A percentile compares a stretch with the other conserved stretches of the same genome.
Evolutionary conservation across 2,888 invertebrate species (phyloP).

Genomic region (Lymantria monacha): DNA sequence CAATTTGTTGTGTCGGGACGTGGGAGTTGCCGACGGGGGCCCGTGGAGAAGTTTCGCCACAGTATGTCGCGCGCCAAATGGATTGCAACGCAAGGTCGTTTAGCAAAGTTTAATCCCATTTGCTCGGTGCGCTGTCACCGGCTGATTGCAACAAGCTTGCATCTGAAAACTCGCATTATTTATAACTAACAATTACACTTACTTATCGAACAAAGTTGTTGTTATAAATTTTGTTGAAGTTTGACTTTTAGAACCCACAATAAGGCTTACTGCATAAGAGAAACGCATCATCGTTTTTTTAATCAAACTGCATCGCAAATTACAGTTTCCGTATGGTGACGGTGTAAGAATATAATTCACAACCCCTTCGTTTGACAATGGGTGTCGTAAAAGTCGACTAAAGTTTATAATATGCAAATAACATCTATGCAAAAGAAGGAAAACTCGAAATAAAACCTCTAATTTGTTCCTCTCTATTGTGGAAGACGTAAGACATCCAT

Average conservation of each 20-base stretch:
- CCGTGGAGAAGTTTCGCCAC: slow-evolving; percentile 56
- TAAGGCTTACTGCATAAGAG: no score
- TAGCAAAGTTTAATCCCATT: slow-evolving; percentile 78
- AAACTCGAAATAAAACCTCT: no score
- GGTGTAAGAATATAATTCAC: no score
- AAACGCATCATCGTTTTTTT: no score
- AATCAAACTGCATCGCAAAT: no score
- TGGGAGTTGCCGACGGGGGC: slow-evolving; percentile 14
- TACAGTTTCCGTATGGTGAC: no score
- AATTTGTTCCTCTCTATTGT: no score
- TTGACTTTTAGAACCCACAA: slow-evolving; percentile 7
- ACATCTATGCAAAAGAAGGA: no score
- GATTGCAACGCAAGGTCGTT: slow-evolving; percentile 74
- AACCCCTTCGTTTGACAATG: no score
- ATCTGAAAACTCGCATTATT: slow-evolving; percentile 61
- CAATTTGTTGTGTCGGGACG: slow-evolving; percentile 40
- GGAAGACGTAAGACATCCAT: no score
- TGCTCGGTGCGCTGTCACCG: slow-evolving; percentile 60
- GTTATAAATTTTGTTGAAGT: slow-evolving; percentile 49
- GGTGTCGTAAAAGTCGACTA: no score
- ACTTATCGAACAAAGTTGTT: slow-evolving; percentile 40
- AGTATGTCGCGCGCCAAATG: slow-evolving; percentile 63
- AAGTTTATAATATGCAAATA: no score
- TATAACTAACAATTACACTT: slow-evolving; percentile 46
- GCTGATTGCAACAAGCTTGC: slow-evolving; percentile 59